Base-by-base conservation (phyloP, 1,140 invertebrate genomes). In the Physella acuta region DNA sequence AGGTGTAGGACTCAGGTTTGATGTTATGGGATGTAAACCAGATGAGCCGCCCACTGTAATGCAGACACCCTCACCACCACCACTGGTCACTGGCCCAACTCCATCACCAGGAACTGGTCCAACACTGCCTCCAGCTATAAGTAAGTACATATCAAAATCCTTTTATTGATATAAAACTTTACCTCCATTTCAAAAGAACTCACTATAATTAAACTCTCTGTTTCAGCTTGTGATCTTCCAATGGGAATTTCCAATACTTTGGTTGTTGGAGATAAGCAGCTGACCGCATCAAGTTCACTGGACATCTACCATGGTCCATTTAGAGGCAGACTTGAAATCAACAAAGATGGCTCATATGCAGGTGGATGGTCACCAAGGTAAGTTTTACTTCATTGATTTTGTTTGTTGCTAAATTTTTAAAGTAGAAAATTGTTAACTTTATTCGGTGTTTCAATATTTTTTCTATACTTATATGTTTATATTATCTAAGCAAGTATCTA, bases 281-380 rank as follows among this genome's bases (percentile, higher is more conserved):
- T n/a, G n/a, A n/a, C n/a, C n/a, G n/a, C n/a, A n/a, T n/a, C n/a
- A n/a, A n/a, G n/a, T n/a, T 70, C 59, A 78, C 63, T 73, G 24
- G 74, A 78, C 33, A 31, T 44, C 28, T 72, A 71, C 61, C 73
- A 76, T 59, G 37, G 56, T n/a, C 63, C 76, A 33, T 61, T 74
- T 49, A 51, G 76, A 26, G 77, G 63, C 20, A 70, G 80, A 34
- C 62, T 80, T 17, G 76, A 68, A 59, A 74, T 61, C 1, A 61
- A 76, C 36, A 69, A 73, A 31, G 77, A 77, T 71, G 76, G 75
- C 5, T 68, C 56, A 17, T 72, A 66, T 30, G 67, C 73, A 24
- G 76, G 76, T n/a, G 76, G 75, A 1, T 81, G 80, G 80, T 66
- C 73, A 20, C 80, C 80, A 68, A 73, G 71, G 79, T 81, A 71